Conservation (phyloP, 1,140 invertebrate species). For the Glossosoma conforme region DNA sequence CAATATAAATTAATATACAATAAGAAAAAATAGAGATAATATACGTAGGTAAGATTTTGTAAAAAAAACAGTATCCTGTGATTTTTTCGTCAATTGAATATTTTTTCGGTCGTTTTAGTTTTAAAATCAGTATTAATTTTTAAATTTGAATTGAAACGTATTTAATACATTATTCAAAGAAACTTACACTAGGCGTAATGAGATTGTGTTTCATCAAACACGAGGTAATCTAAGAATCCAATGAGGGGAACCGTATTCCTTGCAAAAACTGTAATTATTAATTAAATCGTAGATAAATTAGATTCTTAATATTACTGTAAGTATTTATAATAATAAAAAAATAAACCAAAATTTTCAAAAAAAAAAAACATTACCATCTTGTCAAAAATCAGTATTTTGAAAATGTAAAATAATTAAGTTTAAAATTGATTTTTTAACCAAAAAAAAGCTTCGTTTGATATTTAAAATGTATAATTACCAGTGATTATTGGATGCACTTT, state of each 20-base stretch:
- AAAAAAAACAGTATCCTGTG: too few relatives aligned
- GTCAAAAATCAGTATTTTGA: not conserved
- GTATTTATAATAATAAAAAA: slow-evolving; percentile 14
- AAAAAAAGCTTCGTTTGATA: not conserved
- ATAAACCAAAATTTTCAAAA: slow-evolving; percentile 21
- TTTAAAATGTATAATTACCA: too few relatives aligned
- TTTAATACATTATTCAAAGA: too few relatives aligned
- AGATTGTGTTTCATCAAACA: slow-evolving; percentile 3
- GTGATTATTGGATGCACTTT: too few relatives aligned
- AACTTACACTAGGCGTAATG: not conserved
- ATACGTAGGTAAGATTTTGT: too few relatives aligned
- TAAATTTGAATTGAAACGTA: too few relatives aligned
- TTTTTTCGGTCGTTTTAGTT: too few relatives aligned
- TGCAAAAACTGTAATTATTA: slow-evolving; percentile 37
- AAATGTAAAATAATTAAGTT: not conserved
- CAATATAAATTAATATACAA: too few relatives aligned
- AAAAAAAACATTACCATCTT: not conserved
- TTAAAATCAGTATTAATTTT: too few relatives aligned
- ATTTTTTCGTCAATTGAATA: too few relatives aligned
- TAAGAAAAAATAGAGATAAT: too few relatives aligned
- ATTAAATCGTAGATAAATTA: slow-evolving; percentile 24
- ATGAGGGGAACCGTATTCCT: slow-evolving; percentile 50
- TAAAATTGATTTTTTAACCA: not conserved
- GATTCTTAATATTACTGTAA: slow-evolving; percentile 19
- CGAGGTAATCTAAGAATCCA: slow-evolving; percentile 37